phyloP scores from a whole-genome alignment of 2,888 invertebrate species.

The Sminthurides aquaticus region DNA sequence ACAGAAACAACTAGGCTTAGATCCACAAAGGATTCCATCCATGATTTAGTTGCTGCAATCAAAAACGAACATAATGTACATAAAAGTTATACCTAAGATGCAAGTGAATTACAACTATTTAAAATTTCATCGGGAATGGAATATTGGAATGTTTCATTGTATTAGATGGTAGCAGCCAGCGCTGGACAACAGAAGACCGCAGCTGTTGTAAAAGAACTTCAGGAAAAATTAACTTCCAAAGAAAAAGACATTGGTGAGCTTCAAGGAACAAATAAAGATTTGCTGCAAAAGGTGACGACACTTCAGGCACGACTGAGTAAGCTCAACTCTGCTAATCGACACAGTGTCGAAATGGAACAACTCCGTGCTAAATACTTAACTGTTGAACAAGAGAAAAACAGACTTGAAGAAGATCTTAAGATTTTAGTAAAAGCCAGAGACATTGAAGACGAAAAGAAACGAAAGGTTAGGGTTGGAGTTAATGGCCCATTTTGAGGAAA shows the following conservation, averaged over 20 bases:
- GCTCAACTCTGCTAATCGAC: conserved; percentile 34
- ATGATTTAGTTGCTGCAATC: conserved; percentile 14
- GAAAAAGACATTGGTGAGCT: conserved; percentile 34
- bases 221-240: conserved; percentile 25
- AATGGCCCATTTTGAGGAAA: background rate
- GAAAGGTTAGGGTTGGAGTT: conserved; percentile 27
- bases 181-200: background rate
- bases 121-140: too few relatives aligned
- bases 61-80: conserved; percentile 18
- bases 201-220: conserved; percentile 14
- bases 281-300: conserved; percentile 33
- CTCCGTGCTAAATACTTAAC: conserved; percentile 27
- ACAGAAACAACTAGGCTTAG: conserved; percentile 14
- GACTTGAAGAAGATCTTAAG: conserved; percentile 33
- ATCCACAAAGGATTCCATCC: conserved; percentile 18
- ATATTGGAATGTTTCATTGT: too few relatives aligned
- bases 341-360: conserved; percentile 36
- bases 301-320: conserved; percentile 36
- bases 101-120: too few relatives aligned
- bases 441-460: conserved; percentile 37
- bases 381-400: conserved; percentile 32
- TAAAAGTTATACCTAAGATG: background rate
- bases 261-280: conserved; percentile 29
- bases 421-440: conserved; percentile 27
- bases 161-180: background rate